Evolutionary conservation across 2,797 vertebrate species (phyloP).

Genomic region (Labroides dimidiatus): DNA sequence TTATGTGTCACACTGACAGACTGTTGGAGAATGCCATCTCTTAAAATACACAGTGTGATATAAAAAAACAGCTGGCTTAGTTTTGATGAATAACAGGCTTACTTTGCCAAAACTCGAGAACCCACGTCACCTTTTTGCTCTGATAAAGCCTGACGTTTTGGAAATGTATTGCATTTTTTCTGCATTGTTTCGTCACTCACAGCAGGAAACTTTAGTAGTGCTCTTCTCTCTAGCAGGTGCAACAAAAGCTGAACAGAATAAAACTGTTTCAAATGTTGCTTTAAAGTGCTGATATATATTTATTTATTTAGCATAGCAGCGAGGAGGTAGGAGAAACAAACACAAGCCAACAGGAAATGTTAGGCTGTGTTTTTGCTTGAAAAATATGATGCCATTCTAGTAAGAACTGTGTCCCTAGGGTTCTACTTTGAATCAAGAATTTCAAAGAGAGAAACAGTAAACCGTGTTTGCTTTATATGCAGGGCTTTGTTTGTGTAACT

Average conservation of each 20-base stretch:
- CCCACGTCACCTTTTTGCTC: background rate
- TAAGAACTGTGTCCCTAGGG: background rate
- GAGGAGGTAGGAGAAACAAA: constrained; percentile 12
- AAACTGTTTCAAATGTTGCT: constrained; percentile 24
- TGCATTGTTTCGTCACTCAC: constrained; percentile 53
- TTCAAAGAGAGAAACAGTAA: constrained; percentile 11
- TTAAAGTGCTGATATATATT: constrained; percentile 46
- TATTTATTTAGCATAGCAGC: constrained; percentile 36
- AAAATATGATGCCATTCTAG: constrained; percentile 5
- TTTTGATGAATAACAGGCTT: no score
- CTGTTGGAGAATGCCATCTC: background rate
- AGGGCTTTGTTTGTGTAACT: no score
- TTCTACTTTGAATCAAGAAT: background rate
- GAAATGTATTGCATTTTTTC: constrained; percentile 30
- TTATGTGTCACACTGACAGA: no score
- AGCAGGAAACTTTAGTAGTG: constrained; percentile 25
- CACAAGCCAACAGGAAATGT: constrained; percentile 25
- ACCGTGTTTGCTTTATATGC: background rate
- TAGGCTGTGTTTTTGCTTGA: background rate
- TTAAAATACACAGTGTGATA: background rate
- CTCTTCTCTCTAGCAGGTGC: constrained; percentile 16
- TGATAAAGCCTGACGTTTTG: constrained; percentile 3
- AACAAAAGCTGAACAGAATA: constrained; percentile 21
- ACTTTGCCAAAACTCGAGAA: constrained; percentile 1
- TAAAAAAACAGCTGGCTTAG: background rate